Evolutionary conservation across 2,113 vertebrate species (phyloP), one percentile per base, ranked within the genome.

Genomic region (Pterocles burchelli): DNA sequence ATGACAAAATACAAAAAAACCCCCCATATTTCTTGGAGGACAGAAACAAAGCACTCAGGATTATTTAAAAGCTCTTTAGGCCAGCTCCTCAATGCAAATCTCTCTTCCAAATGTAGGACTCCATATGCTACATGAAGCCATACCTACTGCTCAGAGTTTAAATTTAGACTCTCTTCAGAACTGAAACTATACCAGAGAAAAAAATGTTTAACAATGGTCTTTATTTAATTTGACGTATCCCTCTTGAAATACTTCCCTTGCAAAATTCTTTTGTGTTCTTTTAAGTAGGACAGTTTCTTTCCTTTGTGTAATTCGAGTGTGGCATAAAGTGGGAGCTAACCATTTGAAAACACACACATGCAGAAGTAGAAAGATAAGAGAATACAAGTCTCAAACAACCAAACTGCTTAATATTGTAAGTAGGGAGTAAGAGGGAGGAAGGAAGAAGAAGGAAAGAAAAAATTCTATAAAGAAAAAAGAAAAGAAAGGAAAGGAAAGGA

Each of bases 161-260:
- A 95, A 96, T 96, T 95, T 96, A 95, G 92, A 86, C 26, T 95
- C 70, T 78, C 57, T 91, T 89, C 72, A 88, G 80, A 74, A 89
- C 52, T 70, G 61, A 85, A 94, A 95, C 65, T 73, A 76, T 82
- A 77, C 34, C 28, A 28, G 52, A 88, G 51, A 28, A 91, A 95
- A 95, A 87, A 49, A 12, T 0, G 1, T 67, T 91, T 88, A 78
- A 97, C 68, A 88, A 83, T 73, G 74, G 73, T 52, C 73, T 96
- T 95, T 85, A 85, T 93, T 85, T 89, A 82, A 89, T 93, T 89
- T 95, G 96, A 88, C 90, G 90, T 51, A 72, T 79, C 29, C 88
- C 55, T 93, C 78, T 93, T 95, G 11, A 43, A 81, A 59, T 41
- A 87, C 59, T 82, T 89, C 24, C 59, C 46, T 67, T 67, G 51